Evolutionary conservation across 2,888 invertebrate genomes (phyloP).

Genomic region (Eupeodes latifasciatus): DNA sequence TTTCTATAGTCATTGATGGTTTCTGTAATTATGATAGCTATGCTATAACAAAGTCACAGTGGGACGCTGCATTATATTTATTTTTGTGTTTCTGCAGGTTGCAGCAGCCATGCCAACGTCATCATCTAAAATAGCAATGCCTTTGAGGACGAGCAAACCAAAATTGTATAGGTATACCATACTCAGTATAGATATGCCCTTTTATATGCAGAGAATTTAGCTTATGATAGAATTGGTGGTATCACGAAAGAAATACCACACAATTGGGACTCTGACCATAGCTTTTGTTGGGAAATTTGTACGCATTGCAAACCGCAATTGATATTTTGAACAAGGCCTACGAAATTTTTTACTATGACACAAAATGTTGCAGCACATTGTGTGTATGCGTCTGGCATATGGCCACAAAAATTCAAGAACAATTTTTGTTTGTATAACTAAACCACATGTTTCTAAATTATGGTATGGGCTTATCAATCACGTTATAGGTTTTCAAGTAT

Average conservation of each 20-base stretch:
- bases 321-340: background rate
- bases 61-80: background rate
- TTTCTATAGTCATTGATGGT: background rate
- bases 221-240: background rate
- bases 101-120: background rate
- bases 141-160: constrained; percentile 15
- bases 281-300: background rate
- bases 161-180: background rate
- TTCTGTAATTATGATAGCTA: constrained; percentile 15
- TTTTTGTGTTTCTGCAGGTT: constrained; percentile 11
- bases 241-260: constrained; percentile 13
- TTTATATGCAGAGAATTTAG: background rate
- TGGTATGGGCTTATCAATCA: background rate
- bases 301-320: constrained; percentile 18
- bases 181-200: background rate
- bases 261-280: background rate
- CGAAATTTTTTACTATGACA: background rate
- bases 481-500: background rate
- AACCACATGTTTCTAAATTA: background rate
- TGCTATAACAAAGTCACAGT: background rate
- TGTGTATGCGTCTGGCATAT: background rate
- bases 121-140: constrained; percentile 21
- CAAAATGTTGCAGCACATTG: constrained; percentile 9
- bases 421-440: background rate
- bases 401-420: background rate